Conservation (phyloP, 2,888 invertebrate species). For the Drosophila anomelani region DNA sequence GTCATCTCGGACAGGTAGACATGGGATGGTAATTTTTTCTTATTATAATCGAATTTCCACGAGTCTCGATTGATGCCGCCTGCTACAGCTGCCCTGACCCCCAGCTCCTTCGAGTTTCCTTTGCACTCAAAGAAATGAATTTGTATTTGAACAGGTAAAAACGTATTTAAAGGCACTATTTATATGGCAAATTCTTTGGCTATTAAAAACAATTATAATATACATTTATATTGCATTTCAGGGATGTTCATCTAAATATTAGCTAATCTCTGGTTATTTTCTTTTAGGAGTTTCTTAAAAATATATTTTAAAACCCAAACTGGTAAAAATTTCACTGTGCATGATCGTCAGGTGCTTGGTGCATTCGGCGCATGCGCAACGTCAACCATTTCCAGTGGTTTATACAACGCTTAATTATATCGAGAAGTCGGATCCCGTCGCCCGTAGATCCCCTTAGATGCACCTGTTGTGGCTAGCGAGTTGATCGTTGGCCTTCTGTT, state of each 20-base stretch:
- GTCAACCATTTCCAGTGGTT: conserved; percentile 58
- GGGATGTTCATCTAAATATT: neutral
- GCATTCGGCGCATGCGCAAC: conserved; percentile 66
- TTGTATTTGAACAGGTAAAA: too few species aligned
- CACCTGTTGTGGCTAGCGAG: conserved; percentile 67
- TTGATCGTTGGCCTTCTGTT: conserved; percentile 35
- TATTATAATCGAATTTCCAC: conserved; percentile 61
- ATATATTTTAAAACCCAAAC: neutral
- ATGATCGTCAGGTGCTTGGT: conserved; percentile 60
- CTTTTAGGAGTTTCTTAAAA: neutral
- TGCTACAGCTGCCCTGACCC: conserved; percentile 20
- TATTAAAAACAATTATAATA: too few species aligned
- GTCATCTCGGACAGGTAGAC: conserved; percentile 39
- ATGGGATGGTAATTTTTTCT: conserved; percentile 36
- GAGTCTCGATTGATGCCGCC: conserved; percentile 59
- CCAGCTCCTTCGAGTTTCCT: conserved; percentile 12
- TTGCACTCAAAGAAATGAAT: conserved; percentile 1
- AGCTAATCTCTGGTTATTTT: neutral
- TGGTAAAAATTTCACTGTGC: conserved; percentile 13
- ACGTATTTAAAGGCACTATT: too few species aligned
- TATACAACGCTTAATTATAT: conserved; percentile 69
- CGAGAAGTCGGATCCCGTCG: conserved; percentile 47
- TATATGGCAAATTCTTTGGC: too few species aligned
- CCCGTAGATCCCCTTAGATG: conserved; percentile 40
- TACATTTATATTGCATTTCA: too few species aligned